Conservation (phyloP, 2,113 vertebrate species). For the Coreoperca whiteheadi region DNA sequence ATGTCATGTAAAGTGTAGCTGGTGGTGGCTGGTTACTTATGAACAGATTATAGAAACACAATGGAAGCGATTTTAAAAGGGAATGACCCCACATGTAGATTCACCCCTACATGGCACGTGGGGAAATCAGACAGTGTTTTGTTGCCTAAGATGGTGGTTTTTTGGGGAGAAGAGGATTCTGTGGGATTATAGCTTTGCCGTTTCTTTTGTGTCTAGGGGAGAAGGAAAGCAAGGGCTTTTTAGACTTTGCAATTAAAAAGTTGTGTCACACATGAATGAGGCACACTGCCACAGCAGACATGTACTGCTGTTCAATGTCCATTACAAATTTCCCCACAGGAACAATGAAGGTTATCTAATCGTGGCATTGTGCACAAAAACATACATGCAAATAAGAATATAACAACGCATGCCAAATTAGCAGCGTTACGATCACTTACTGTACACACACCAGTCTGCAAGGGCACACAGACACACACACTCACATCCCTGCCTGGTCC, state of each 20-base stretch:
- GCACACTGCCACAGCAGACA: background rate
- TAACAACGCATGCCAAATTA: constrained; percentile 44
- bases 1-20: background rate
- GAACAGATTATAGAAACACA: background rate
- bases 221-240: background rate
- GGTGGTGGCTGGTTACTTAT: too few relatives aligned
- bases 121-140: background rate
- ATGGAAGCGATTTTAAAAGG: background rate
- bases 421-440: constrained; percentile 27
- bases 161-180: background rate
- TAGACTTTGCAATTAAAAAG: background rate
- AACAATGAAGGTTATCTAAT: constrained; percentile 1
- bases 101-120: background rate
- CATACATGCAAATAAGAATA: background rate
- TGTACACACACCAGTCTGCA: constrained; percentile 10
- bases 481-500: constrained; percentile 33
- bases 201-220: constrained; percentile 8
- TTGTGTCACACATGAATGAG: background rate
- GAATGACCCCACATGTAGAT: background rate
- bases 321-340: background rate
- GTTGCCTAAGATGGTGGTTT: background rate
- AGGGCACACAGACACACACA: constrained; percentile 17
- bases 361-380: background rate
- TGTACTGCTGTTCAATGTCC: background rate
- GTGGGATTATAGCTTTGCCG: background rate